These are phyloP conservation scores for Pachymerium ferrugineum DNA, from an alignment of 2,888 invertebrate genomes.

Conservation along the genomic window DNA sequence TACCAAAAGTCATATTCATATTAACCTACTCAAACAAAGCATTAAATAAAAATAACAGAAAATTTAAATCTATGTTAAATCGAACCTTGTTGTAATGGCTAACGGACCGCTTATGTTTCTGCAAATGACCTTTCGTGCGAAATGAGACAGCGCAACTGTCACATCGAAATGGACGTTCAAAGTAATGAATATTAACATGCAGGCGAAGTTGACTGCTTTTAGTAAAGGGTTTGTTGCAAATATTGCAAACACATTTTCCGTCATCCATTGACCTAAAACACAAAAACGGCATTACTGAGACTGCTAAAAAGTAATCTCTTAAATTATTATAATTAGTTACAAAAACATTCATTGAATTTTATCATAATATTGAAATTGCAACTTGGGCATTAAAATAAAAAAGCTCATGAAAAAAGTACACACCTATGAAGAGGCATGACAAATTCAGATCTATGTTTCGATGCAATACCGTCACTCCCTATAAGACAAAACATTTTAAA, in stretches of 20 bases:
- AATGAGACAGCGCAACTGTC: conserved; percentile 88
- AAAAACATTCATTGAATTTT: too few species aligned
- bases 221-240: conserved; percentile 87
- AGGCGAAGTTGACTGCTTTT: conserved; percentile 83
- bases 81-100: conserved; percentile 83
- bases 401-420: neutral
- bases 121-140: conserved; percentile 80
- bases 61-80: conserved; percentile 1
- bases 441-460: neutral
- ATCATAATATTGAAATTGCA: neutral
- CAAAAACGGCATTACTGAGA: neutral
- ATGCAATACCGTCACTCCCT: neutral
- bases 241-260: conserved; percentile 62
- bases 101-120: conserved; percentile 87
- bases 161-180: conserved; percentile 86
- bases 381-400: neutral
- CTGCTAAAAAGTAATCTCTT: neutral
- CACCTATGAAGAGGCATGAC: conserved; percentile 6
- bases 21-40: too few species aligned
- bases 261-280: conserved; percentile 39
- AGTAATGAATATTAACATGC: conserved; percentile 92
- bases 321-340: neutral
- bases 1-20: conserved; percentile 78
- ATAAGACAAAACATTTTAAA: neutral
- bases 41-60: conserved; percentile 28